Evolutionary conservation across 2,888 invertebrate species (phyloP).

Genomic region (Lepas anatifera): DNA sequence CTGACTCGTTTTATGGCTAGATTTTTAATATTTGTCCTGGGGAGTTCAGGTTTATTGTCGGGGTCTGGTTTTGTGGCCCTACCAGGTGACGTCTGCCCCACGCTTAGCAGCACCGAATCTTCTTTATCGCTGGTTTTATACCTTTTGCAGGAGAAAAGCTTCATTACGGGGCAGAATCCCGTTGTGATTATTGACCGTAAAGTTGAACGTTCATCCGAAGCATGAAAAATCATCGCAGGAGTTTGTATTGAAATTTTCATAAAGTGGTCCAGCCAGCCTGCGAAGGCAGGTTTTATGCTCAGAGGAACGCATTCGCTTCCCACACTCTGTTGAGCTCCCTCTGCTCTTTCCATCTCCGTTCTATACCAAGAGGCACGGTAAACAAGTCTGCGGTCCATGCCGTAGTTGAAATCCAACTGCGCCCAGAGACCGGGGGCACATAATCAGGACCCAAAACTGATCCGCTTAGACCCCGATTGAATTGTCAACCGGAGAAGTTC

Average conservation of each 20-base stretch:
- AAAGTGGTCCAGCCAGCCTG: not conserved
- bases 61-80: not conserved
- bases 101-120: not conserved
- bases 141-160: slow-evolving; percentile 1
- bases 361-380: too few species aligned
- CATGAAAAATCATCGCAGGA: not conserved
- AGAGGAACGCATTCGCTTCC: too few species aligned
- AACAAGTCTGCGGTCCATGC: not conserved
- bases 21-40: slow-evolving; percentile 5
- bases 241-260: not conserved
- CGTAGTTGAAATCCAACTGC: not conserved
- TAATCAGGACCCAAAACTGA: not conserved
- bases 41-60: not conserved
- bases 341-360: too few species aligned
- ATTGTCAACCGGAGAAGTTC: not conserved
- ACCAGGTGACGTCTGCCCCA: not conserved
- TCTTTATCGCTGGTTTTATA: slow-evolving; percentile 10
- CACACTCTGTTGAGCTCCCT: too few species aligned
- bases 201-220: not conserved
- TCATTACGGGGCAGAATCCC: not conserved
- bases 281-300: too few species aligned
- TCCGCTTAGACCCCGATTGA: not conserved
- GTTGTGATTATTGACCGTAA: slow-evolving; percentile 9
- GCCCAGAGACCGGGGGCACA: not conserved
- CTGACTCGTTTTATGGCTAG: not conserved